Evolutionary conservation across 2,888 invertebrate genomes (phyloP), one percentile per base, ranked within the genome.

Genomic region (Cepaea hortensis): DNA sequence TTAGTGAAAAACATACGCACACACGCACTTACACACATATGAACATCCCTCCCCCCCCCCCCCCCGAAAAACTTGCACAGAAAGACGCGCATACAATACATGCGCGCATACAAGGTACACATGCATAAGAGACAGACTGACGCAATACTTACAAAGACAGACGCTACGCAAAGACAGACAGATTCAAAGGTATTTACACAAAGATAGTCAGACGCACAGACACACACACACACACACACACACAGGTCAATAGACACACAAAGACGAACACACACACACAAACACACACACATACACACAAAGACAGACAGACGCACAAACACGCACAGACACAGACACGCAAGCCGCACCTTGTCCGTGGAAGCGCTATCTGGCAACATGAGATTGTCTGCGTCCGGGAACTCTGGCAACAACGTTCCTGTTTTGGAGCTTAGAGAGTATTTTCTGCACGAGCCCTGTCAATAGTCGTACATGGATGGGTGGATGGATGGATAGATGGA

Each of bases 391-490:
- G 93, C 92, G 70, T 92, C 91, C 0, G 94, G 94, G 88, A 95
- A 95, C 35, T 94, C 94, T 6, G 94, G 94, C 9, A 95, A 90
- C n/a, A 94, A 87, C 0, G 94, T 94, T 15, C 94, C 94, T 0
- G 93, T 93, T 89, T 94, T 94, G 9, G 94, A 94, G 87, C 93
- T 93, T 65, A 94, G 90, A 0, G 93, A 93, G 87, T 94, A 94
- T 81, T 94, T 94, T 50, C 92, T 86, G 7, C 93, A 93, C 87
- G 93, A 93, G 76, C 93, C 93, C 94, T 94, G 89, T 18, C 75
- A 23, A n/a, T 18, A 62, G 23, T 6, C 3, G 20, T 9, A 61
- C 7, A 3, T 55, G 55, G 55, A 55, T 55, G 11, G 55, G 11
- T 6, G 11, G 0, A 35, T 35, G 35, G 35, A 11, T 55, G 11